Evolutionary conservation across 1,140 invertebrate genomes (phyloP), one percentile per base, ranked within the genome.

Genomic region (Cotesia typhae): DNA sequence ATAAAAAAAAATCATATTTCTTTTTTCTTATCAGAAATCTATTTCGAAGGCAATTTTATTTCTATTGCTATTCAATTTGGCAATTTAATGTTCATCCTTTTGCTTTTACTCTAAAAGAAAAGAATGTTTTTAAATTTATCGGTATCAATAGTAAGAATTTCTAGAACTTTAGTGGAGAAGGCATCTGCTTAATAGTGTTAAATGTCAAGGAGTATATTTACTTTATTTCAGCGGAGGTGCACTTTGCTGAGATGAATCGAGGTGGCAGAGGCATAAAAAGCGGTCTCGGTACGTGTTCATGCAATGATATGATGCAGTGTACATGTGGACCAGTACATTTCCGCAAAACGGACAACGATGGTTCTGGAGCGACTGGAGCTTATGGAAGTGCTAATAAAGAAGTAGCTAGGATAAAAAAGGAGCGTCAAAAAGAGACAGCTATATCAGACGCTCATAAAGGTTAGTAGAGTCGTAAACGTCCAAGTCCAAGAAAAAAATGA

Each of bases 221-320:
- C 75, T 74, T 53, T 55, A 61, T 74, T 79, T 75, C 76, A 86
- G 85, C 83, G 61, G 84, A 86, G 71, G 79, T 81, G 47, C 78
- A 78, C 47, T 83, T 86, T 67, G 84, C 77, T 4, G 76, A 81
- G 64, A 76, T 86, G 59, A 87, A 87, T 65, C 82, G 77, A 36
- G 82, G 81, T 52, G 84, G 83, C 0, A 85, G 80, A 0, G 89
- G 89, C 0, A 89, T 90, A 70, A 79, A 81, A 4, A 86, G 82
- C 41, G 88, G 83, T 0, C 77, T 85, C 4, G 87, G 87, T 0
- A 85, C 81, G 2, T 89, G 88, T 72, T 82, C 80, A n/a, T 89
- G 89, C 75, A 84, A 85, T 63, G 86, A 88, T 51, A 79, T 83
- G 73, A 79, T 83, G 59, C 85, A 86, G 51, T 88, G 85, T 60